These are phyloP conservation scores for Diadromus collaris DNA, from an alignment of 2,888 invertebrate species.

Conservation along the genomic window DNA sequence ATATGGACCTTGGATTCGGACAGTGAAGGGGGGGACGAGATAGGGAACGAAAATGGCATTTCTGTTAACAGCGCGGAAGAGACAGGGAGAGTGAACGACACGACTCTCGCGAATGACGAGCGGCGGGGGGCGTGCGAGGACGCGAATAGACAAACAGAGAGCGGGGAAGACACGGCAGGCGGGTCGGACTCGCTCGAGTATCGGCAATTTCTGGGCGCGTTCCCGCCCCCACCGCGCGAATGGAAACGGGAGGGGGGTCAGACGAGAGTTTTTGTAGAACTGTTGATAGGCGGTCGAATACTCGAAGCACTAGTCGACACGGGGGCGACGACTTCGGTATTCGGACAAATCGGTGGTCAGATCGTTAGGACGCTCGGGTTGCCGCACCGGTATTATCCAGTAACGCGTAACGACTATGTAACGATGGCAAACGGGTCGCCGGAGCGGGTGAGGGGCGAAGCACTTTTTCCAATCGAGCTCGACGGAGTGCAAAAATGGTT, in stretches of 20 bases:
- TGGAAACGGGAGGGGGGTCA: background rate
- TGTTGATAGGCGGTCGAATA: background rate
- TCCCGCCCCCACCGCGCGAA: background rate
- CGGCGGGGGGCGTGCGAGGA: background rate
- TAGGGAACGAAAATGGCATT: too few relatives aligned
- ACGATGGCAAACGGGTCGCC: background rate
- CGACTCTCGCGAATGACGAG: background rate
- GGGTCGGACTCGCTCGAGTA: background rate
- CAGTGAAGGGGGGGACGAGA: background rate
- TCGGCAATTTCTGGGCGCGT: background rate
- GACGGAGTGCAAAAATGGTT: constrained; percentile 6
- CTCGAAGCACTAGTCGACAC: background rate
- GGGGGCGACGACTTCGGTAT: background rate
- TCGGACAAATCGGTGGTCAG: background rate
- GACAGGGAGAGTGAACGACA: background rate
- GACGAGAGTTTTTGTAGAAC: background rate
- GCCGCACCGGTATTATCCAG: background rate
- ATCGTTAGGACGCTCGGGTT: background rate
- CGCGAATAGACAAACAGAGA: background rate
- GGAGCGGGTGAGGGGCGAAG: background rate
- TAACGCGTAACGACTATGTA: background rate
- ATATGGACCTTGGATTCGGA: background rate
- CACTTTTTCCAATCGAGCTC: background rate
- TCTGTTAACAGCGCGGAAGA: too few relatives aligned
- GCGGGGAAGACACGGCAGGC: too few relatives aligned